These are phyloP conservation scores for Cololabis saira DNA, from an alignment of 2,113 vertebrate genomes.

Conservation along the genomic window DNA sequence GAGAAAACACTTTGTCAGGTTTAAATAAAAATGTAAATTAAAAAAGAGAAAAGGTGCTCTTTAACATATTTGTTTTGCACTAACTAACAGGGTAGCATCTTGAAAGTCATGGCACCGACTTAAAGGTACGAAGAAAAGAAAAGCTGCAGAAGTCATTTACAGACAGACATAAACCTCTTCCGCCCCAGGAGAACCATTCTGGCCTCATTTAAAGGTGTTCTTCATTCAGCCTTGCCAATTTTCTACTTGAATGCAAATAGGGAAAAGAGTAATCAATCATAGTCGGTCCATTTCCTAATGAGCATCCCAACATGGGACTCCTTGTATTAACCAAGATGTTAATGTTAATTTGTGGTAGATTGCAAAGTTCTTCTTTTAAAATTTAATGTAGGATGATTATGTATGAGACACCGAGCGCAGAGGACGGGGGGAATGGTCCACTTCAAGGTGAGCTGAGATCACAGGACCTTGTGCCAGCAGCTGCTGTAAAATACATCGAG, in stretches of 20 bases:
- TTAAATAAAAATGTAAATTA: no score
- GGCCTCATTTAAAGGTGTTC: constrained; percentile 66
- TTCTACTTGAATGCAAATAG: constrained; percentile 80
- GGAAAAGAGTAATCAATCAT: constrained; percentile 81
- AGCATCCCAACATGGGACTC: constrained; percentile 52
- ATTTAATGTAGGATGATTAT: constrained; percentile 66
- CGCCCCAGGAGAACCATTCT: constrained; percentile 21
- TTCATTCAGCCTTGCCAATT: constrained; percentile 72
- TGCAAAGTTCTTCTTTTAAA: constrained; percentile 63
- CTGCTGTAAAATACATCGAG: constrained; percentile 56
- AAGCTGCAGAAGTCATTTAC: constrained; percentile 33
- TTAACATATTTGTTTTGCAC: no score
- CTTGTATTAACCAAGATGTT: constrained; percentile 66
- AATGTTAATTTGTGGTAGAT: constrained; percentile 66
- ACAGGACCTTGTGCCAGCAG: constrained; percentile 41
- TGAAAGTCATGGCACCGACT: background rate
- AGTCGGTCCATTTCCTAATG: constrained; percentile 71
- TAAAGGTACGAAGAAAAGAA: constrained; percentile 17
- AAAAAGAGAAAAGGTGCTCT: no score
- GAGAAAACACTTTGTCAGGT: no score
- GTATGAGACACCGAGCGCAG: constrained; percentile 35
- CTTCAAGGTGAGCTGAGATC: constrained; percentile 71
- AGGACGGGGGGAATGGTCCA: constrained; percentile 28
- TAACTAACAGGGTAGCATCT: no score
- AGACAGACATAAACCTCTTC: constrained; percentile 28